Base-by-base conservation (phyloP, 2,797 vertebrate genomes). In the Premnoplex brunnescens region DNA sequence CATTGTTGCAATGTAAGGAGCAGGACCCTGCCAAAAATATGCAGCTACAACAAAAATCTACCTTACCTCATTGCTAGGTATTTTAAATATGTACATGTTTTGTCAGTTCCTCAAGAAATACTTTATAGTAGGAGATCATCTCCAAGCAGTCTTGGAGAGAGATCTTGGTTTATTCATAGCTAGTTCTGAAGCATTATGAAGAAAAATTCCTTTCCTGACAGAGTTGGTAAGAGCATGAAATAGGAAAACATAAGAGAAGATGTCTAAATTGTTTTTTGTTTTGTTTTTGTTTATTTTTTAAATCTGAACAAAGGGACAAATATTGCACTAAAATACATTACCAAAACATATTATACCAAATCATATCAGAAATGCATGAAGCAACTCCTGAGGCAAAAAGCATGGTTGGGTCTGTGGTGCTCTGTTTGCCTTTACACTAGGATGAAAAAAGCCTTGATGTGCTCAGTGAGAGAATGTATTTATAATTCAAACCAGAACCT, bases 1-100 rank as follows among this genome's bases (percentile, higher is more conserved):
- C 1, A 2, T 7, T 54, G 9, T 43, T 60, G 12, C 2, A 7
- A 3, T 0, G 3, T 26, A 10, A 75, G 14, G 21, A 60, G 11
- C 10, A 52, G 27, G 12, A 51, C 2, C 4, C 27, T 79, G 18
- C 5, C 19, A 59, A 55, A 91, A 60, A 22, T n/a, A 12, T 1
- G 4, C 48, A 22, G 7, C 54, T 48, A 14, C n/a, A 55, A 21
- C 34, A 81, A 39, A 77, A 77, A 30, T 36, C 3, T 6, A 9
- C 0, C 2, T 60, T 60, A 58, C 6, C 9, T 79, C 43, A 44
- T 74, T 80, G 22, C 7, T 18, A 1, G 30, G 3, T 28, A 13
- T 91, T 86, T 96, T 52, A 80, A 37, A 89, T 56, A 54, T 6
- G 5, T 11, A 14, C 14, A 3, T 21, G 16, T 30, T 66, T 69